Evolutionary conservation across 2,888 invertebrate species (phyloP).

Genomic region (Hypselothyrea guttata): DNA sequence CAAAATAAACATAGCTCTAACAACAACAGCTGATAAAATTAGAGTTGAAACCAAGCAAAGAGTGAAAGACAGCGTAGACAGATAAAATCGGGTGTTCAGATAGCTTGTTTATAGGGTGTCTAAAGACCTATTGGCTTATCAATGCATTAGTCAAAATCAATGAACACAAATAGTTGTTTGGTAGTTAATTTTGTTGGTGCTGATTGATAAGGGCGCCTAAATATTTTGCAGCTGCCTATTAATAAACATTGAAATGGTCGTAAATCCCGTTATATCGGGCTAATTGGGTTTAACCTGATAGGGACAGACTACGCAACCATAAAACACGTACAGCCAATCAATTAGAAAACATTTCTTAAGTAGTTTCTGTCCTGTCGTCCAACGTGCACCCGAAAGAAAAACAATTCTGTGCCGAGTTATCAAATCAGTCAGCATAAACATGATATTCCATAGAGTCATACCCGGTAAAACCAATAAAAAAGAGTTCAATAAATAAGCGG

Average conservation of each 20-base stretch:
- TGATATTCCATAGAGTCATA: conserved; percentile 9
- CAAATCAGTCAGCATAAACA: conserved; percentile 18
- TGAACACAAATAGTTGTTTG: conserved; percentile 5
- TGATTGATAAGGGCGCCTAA: conserved; percentile 19
- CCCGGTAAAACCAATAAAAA: neutral
- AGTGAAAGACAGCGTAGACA: too few species aligned
- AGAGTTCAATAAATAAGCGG: conserved; percentile 1
- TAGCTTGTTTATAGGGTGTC: too few species aligned
- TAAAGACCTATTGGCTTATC: too few species aligned
- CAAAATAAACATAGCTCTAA: neutral
- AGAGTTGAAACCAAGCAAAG: too few species aligned
- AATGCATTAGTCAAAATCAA: too few species aligned
- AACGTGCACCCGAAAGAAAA: conserved; percentile 30
- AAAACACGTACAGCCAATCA: conserved; percentile 3
- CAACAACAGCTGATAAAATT: too few species aligned
- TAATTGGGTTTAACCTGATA: conserved; percentile 26
- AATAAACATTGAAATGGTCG: neutral
- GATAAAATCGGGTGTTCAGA: too few species aligned
- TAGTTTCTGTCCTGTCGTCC: conserved; percentile 37
- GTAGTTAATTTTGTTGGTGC: neutral
- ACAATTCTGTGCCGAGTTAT: conserved; percentile 4
- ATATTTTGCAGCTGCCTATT: conserved; percentile 7
- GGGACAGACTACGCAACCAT: neutral
- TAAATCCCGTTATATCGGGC: conserved; percentile 21
- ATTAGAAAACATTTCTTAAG: conserved; percentile 11